A percentile compares a stretch with the other conserved stretches of the same genome.
Conservation (phyloP, 2,888 invertebrate species). For the Acleris laterana region DNA sequence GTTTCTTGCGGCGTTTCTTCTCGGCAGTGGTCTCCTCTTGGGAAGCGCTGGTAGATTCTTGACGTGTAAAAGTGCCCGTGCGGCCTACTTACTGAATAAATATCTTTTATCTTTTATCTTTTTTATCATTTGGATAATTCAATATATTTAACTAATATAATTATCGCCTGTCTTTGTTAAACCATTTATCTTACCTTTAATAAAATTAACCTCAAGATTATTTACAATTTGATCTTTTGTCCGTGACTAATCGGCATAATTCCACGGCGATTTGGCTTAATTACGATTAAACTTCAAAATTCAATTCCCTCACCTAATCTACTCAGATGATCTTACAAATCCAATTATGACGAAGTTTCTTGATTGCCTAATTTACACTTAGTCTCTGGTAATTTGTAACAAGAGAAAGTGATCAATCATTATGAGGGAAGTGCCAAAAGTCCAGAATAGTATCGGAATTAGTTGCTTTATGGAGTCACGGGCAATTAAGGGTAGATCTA, state of each 20-base stretch:
- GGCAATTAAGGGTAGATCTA: background rate
- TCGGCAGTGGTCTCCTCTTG: no score
- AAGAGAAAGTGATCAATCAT: slow-evolving; percentile 29
- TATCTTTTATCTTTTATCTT: no score
- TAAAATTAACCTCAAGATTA: background rate
- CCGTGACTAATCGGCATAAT: slow-evolving; percentile 6
- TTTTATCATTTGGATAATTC: no score
- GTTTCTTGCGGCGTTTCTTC: no score
- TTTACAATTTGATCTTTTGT: background rate
- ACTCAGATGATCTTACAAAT: slow-evolving; percentile 23
- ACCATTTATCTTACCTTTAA: no score
- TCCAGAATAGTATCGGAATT: background rate
- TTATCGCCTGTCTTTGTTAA: no score
- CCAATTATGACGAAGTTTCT: slow-evolving; percentile 32
- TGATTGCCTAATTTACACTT: slow-evolving; percentile 34
- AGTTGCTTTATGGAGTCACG: background rate
- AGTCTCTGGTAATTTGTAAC: slow-evolving; percentile 23
- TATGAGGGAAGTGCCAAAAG: slow-evolving; percentile 2
- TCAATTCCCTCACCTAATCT: slow-evolving; percentile 19
- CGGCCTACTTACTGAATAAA: no score
- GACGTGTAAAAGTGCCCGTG: no score
- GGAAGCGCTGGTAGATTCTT: no score
- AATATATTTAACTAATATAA: no score
- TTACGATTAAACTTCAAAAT: slow-evolving; percentile 30
- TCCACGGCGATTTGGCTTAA: slow-evolving; percentile 14